Evolutionary conservation across 2,113 vertebrate species (phyloP).

Genomic region (Pelecanoides urinatrix): DNA sequence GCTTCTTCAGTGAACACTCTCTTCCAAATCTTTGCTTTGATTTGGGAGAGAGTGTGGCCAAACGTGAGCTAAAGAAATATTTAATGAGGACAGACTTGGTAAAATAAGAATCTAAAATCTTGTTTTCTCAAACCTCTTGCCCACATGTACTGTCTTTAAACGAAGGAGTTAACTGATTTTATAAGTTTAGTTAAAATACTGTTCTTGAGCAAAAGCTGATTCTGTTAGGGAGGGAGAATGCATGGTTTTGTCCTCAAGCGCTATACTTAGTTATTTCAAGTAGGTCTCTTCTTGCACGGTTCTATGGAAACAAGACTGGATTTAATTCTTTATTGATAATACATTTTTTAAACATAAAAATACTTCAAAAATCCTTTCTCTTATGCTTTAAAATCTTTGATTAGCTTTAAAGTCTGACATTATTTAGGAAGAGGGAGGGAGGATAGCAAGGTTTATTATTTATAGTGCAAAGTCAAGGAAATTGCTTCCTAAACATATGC

Average conservation of each 20-base stretch:
- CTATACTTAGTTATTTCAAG: not conserved
- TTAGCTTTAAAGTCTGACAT: not conserved
- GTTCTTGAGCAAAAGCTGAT: not conserved
- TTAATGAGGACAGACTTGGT: not conserved
- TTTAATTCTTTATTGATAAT: not conserved
- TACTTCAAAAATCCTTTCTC: not conserved
- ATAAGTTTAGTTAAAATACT: not conserved
- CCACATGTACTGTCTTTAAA: not conserved
- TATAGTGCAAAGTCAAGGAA: not conserved
- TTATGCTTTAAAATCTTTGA: not conserved
- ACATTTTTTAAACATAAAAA: not conserved
- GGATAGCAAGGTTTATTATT: not conserved
- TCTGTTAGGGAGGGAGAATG: not conserved
- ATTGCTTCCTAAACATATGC: constrained; percentile 19
- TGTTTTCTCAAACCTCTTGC: not conserved
- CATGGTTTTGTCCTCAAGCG: not conserved
- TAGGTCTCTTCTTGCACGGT: not conserved
- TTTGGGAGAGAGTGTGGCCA: not conserved
- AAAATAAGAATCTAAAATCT: not conserved
- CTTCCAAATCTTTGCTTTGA: not conserved
- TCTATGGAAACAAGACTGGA: not conserved
- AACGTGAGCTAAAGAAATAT: not conserved
- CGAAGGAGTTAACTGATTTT: not conserved
- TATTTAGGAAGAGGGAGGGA: not conserved
- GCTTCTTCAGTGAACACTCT: not conserved